Evolutionary conservation across 2,797 vertebrate genomes (phyloP).

Genomic region (Perodicticus potto): DNA sequence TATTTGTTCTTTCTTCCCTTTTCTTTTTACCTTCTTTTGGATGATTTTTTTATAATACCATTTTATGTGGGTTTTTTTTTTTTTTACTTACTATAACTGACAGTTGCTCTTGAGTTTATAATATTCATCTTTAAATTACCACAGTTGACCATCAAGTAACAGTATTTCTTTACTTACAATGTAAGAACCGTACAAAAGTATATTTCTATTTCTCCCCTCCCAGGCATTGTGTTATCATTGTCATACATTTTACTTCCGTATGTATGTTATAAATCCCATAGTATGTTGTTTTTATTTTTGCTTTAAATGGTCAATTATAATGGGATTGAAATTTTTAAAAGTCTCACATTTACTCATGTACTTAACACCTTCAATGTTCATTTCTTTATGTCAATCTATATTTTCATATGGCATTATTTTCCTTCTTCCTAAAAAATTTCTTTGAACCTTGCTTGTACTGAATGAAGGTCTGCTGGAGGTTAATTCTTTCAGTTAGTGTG

Average conservation of each 20-base stretch:
- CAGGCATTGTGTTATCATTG: neutral
- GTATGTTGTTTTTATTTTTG: neutral
- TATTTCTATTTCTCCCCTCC: neutral
- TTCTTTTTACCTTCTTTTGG: neutral
- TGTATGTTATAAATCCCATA: neutral
- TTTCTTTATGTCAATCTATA: neutral
- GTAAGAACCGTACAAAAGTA: neutral
- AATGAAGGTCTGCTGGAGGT: neutral
- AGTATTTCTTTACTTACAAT: neutral
- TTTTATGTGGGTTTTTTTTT: neutral
- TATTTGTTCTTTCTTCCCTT: neutral
- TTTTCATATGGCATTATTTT: neutral
- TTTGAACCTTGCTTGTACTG: neutral
- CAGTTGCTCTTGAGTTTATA: neutral
- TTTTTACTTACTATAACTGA: neutral
- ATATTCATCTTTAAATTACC: neutral
- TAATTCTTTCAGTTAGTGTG: neutral
- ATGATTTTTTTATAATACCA: neutral
- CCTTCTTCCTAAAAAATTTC: slow-evolving; percentile 32
- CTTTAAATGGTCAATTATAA: slow-evolving; percentile 10
- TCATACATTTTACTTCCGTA: neutral
- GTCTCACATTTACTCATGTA: neutral
- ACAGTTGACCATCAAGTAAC: neutral
- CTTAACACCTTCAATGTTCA: neutral
- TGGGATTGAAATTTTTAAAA: neutral